A percentile compares a stretch with the other conserved stretches of the same genome.
Conservation (phyloP, 1,140 invertebrate species). For the Procambarus virginalis region DNA sequence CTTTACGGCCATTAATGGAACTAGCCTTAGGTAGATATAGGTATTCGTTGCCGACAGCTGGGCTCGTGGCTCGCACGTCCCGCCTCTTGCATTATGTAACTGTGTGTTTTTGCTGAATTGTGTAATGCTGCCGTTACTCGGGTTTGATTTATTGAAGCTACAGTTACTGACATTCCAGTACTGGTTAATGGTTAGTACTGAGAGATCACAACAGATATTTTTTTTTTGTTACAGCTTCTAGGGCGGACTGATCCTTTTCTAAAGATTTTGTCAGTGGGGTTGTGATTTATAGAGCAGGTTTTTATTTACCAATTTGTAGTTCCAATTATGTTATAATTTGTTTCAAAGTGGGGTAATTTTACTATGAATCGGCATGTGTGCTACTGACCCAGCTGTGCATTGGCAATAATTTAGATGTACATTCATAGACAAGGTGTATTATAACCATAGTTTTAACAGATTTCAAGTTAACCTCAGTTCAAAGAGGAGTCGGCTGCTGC, state of each 20-base stretch:
- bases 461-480: not conserved
- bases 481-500: not conserved
- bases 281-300: not conserved
- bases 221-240: no score
- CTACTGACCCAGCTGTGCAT: not conserved
- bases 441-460: not conserved
- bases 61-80: not conserved
- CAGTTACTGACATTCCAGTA: no score
- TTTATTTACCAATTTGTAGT: not conserved
- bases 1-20: slow-evolving; percentile 30
- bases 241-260: not conserved
- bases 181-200: no score
- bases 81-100: not conserved
- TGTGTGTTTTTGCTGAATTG: not conserved
- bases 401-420: not conserved
- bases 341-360: not conserved
- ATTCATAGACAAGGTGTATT: not conserved
- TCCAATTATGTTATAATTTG: not conserved
- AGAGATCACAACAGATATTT: no score
- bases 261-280: not conserved
- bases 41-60: not conserved
- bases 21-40: slow-evolving; percentile 24
- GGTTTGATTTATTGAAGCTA: no score
- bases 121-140: no score
- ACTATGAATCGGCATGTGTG: not conserved